These are phyloP conservation scores for Ectemnius cavifrons DNA, from an alignment of 2,888 invertebrate species.

Conservation along the genomic window DNA sequence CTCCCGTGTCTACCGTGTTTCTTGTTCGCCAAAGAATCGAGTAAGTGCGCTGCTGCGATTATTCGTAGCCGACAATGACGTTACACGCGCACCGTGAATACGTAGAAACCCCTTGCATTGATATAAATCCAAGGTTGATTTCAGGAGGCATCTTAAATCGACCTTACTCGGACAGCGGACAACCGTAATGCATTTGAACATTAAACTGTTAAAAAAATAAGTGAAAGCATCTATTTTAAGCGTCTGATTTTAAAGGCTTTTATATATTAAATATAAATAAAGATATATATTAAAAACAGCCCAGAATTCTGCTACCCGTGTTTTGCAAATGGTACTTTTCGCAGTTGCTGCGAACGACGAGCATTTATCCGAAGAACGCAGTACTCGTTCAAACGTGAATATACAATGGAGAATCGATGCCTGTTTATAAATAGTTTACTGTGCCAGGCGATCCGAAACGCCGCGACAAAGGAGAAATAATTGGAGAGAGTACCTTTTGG, in stretches of 20 bases:
- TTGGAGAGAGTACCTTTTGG: background rate
- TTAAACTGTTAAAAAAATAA: too few relatives aligned
- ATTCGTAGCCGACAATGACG: conserved; percentile 58
- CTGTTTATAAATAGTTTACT: background rate
- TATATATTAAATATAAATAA: too few relatives aligned
- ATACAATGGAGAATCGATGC: conserved; percentile 5
- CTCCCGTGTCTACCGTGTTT: too few relatives aligned
- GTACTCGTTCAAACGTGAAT: background rate
- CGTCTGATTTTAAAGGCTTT: too few relatives aligned
- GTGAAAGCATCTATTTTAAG: too few relatives aligned
- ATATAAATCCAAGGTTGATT: conserved; percentile 66
- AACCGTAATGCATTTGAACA: too few relatives aligned
- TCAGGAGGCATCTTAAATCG: conserved; percentile 55
- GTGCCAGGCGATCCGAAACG: background rate
- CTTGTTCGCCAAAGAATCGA: conserved; percentile 37
- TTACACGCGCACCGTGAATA: conserved; percentile 48
- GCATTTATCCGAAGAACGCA: too few relatives aligned
- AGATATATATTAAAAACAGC: too few relatives aligned
- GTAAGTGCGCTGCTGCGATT: conserved; percentile 55
- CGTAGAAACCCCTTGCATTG: conserved; percentile 65
- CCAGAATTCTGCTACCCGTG: too few relatives aligned
- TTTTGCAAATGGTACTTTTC: too few relatives aligned
- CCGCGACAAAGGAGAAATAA: background rate
- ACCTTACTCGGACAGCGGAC: conserved; percentile 26
- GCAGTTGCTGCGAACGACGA: too few relatives aligned